These are phyloP conservation scores for Scrobipalpa costella DNA, from an alignment of 2,888 invertebrate genomes.

Conservation along the genomic window DNA sequence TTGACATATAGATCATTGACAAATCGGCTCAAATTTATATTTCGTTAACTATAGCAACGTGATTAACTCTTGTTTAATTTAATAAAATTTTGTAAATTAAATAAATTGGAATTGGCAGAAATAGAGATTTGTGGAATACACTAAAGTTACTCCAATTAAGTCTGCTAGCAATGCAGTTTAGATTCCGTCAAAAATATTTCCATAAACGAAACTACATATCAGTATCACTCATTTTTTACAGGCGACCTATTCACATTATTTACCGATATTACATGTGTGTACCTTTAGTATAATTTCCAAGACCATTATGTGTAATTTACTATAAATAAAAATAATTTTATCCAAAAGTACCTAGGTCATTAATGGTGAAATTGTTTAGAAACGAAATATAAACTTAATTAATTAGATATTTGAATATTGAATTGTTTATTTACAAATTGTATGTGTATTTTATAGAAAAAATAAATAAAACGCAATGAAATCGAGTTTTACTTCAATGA, in stretches of 20 bases:
- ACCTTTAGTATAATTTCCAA: conserved; percentile 11
- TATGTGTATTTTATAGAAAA: conserved; percentile 81
- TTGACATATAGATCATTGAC: too few relatives aligned
- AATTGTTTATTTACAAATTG: conserved; percentile 81
- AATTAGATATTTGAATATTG: conserved; percentile 76
- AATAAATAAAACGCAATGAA: conserved; percentile 65
- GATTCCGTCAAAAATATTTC: not conserved
- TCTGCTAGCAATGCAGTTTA: not conserved
- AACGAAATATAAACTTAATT: conserved; percentile 47
- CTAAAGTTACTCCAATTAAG: conserved; percentile 19
- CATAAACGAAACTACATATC: conserved; percentile 62
- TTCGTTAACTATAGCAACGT: too few relatives aligned
- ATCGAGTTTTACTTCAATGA: conserved; percentile 39
- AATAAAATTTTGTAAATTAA: too few relatives aligned
- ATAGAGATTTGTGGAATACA: not conserved
- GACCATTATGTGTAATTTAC: conserved; percentile 1
- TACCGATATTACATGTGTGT: not conserved
- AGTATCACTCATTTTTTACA: conserved; percentile 38
- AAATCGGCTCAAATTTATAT: too few relatives aligned
- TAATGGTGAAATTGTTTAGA: conserved; percentile 52
- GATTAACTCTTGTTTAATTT: not conserved
- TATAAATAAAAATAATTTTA: conserved; percentile 5
- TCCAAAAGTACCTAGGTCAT: conserved; percentile 41
- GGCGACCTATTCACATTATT: conserved; percentile 4
- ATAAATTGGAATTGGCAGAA: too few relatives aligned